phyloP scores from a whole-genome alignment of 2,888 invertebrate genomes.

The Stenodera caucasica region DNA sequence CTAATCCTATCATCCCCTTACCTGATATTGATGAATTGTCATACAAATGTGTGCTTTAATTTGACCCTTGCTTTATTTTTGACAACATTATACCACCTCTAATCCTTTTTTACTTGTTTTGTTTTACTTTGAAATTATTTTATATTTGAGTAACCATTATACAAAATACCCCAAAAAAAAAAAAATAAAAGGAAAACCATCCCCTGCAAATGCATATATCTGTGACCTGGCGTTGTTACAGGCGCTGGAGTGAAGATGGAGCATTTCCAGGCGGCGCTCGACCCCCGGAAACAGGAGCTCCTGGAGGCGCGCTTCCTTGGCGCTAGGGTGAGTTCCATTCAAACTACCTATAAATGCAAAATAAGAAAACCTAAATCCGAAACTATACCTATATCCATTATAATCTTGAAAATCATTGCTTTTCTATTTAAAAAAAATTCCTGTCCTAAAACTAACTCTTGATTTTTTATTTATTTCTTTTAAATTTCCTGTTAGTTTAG shows the following conservation, averaged over 20 bases:
- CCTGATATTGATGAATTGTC: neutral
- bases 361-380: no score
- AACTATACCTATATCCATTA: neutral
- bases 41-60: neutral
- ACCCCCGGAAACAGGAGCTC: conserved; percentile 98
- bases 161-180: no score
- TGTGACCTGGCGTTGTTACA: conserved; percentile 58
- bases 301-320: conserved; percentile 97
- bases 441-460: neutral
- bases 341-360: conserved; percentile 18
- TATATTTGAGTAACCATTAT: neutral
- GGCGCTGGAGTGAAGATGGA: conserved; percentile 95
- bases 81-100: neutral
- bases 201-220: conserved; percentile 48
- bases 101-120: neutral
- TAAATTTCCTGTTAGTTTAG: neutral
- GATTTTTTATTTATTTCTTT: no score
- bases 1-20: conserved; percentile 3
- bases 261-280: conserved; percentile 94
- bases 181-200: conserved; percentile 1
- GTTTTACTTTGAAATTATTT: neutral
- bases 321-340: conserved; percentile 77
- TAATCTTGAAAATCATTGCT: neutral
- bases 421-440: neutral
- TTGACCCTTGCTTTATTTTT: neutral